phyloP scores from a whole-genome alignment of 2,888 invertebrate genomes.

The Hypena proboscidalis region DNA sequence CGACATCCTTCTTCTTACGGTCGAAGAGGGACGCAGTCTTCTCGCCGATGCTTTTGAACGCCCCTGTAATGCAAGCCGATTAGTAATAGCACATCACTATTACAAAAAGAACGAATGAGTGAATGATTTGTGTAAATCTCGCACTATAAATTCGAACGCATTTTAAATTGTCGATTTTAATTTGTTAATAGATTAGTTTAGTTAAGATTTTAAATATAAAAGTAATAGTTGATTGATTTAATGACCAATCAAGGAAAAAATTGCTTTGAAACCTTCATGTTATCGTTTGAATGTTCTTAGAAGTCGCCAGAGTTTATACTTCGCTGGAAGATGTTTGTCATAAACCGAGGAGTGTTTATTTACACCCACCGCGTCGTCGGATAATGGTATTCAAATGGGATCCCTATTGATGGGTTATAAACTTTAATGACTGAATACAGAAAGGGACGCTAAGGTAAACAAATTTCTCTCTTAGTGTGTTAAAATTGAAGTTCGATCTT shows the following conservation, averaged over 20 bases:
- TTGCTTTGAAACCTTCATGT: no score
- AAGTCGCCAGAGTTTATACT: not conserved
- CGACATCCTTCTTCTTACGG: constrained; percentile 89
- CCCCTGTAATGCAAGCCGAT: constrained; percentile 75
- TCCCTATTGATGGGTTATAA: constrained; percentile 38
- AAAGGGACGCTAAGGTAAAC: constrained; percentile 29
- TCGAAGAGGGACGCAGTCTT: constrained; percentile 90
- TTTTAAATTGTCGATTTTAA: no score
- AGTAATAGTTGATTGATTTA: no score
- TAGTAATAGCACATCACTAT: constrained; percentile 17
- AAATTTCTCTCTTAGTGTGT: constrained; percentile 5
- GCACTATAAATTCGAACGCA: no score
- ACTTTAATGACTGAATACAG: constrained; percentile 33
- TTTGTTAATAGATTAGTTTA: no score
- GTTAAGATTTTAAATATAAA: no score
- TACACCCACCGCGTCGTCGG: constrained; percentile 14
- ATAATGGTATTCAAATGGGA: constrained; percentile 29
- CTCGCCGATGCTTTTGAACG: constrained; percentile 89
- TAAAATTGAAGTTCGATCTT: no score
- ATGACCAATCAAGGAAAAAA: no score
- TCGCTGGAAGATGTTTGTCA: constrained; percentile 2
- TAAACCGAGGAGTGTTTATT: constrained; percentile 32
- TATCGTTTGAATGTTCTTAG: no score
- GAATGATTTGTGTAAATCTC: no score
- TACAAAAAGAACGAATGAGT: not conserved